Evolutionary conservation across 1,140 invertebrate genomes (phyloP).

Genomic region (Goniozus legneri): DNA sequence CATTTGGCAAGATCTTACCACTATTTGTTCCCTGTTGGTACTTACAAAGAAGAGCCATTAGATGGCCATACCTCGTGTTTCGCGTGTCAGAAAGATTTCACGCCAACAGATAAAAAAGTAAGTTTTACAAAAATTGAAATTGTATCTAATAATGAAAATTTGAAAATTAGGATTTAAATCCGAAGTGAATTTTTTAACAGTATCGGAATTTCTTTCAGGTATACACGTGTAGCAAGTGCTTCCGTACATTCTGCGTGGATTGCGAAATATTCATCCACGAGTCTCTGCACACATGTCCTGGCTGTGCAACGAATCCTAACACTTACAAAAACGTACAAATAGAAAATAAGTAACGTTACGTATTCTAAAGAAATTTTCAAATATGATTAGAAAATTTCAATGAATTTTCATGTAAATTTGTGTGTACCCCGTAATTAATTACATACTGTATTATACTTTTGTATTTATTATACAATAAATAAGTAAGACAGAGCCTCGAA

Average conservation of each 20-base stretch:
- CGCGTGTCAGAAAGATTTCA: conserved; percentile 68
- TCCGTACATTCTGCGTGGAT: conserved; percentile 82
- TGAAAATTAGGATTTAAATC: too few relatives aligned
- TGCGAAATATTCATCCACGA: conserved; percentile 95
- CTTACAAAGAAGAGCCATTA: conserved; percentile 71
- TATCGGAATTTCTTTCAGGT: conserved; percentile 56
- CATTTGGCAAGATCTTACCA: conserved; percentile 96
- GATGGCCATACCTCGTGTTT: conserved; percentile 60
- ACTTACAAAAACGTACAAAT: conserved; percentile 47
- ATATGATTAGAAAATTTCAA: too few relatives aligned
- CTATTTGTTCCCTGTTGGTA: conserved; percentile 88
- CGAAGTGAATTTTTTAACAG: too few relatives aligned
- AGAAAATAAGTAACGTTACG: conserved; percentile 3
- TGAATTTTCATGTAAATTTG: too few relatives aligned
- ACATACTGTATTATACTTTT: too few relatives aligned
- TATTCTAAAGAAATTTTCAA: not conserved
- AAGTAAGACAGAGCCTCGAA: too few relatives aligned
- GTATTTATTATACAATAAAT: too few relatives aligned
- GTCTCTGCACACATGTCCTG: conserved; percentile 90
- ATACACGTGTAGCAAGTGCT: conserved; percentile 77
- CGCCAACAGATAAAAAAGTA: conserved; percentile 70
- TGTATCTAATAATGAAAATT: not conserved
- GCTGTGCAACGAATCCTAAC: conserved; percentile 70
- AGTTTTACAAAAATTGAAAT: conserved; percentile 25
- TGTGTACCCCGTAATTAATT: too few relatives aligned